Evolutionary conservation across 2,797 vertebrate genomes (phyloP), one percentile per base, ranked within the genome.

Genomic region (Sebastes itinus): DNA sequence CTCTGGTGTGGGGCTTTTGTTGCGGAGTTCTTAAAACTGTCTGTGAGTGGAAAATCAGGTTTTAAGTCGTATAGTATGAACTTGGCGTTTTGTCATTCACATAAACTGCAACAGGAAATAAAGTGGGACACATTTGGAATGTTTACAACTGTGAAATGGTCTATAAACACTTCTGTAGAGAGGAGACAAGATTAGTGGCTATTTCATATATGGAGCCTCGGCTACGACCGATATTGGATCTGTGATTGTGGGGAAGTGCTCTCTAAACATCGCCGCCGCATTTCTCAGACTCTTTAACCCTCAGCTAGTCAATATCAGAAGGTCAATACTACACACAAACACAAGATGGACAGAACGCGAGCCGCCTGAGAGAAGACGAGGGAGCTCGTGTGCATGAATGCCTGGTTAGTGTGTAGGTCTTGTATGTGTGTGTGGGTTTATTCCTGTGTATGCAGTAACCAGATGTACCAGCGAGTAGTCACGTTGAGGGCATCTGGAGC

Each of bases 381-480:
- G 14, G 33, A 23, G 67, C 28, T 52, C 67, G 61, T 66, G 66
- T 33, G 33, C 35, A 20, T 72, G 60, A 32, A 42, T 70, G 61
- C 62, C 11, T 28, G 7, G n/a, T 71, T 59, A 35, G 58, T 66
- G 68, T 79, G 77, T 27, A 7, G 46, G 28, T 30, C 42, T 49
- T 62, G 30, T 20, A 20, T 82, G 32, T 35, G 32, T 33, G 33
- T 35, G 33, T 12, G 14, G 12, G n/a, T 38, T 30, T 59, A 49
- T 49, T 63, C 56, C 66, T 22, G 61, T 60, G 38, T 14, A 18
- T 7, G 60, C 27, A 23, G 70, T 94, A 94, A 94, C 86, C 80
- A 89, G 85, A 87, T 94, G 92, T 91, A 89, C 92, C 82, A 32
- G 38, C 9, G 69, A 88, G 64, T 63, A 78, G 92, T 92, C 94